Evolutionary conservation across 1,140 invertebrate species (phyloP).

Genomic region (Drosophila truncata): DNA sequence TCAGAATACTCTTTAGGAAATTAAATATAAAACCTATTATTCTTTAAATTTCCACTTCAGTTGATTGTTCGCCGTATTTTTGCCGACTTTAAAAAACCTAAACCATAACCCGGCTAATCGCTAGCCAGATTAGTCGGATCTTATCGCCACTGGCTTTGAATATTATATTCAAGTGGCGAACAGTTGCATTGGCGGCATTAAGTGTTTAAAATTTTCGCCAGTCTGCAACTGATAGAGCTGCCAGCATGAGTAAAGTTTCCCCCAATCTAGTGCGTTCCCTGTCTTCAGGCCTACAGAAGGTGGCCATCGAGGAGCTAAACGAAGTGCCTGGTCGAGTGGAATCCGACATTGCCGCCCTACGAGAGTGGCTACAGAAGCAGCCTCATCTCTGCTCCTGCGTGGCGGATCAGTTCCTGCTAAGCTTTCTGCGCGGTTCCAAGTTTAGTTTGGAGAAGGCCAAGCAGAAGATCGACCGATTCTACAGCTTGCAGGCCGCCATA

Average conservation of each 20-base stretch:
- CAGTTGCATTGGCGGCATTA: conserved; percentile 22
- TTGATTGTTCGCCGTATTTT: not conserved
- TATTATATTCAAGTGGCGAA: conserved; percentile 27
- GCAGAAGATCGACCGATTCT: conserved; percentile 89
- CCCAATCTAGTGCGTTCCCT: conserved; percentile 51
- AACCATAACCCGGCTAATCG: conserved; percentile 21
- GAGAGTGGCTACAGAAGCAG: conserved; percentile 89
- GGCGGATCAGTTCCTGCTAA: conserved; percentile 88
- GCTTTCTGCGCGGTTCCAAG: conserved; percentile 89
- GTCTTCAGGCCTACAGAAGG: conserved; percentile 56
- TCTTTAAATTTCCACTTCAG: not conserved
- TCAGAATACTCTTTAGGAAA: not conserved
- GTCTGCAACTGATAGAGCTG: conserved; percentile 27
- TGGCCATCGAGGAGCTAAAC: conserved; percentile 87
- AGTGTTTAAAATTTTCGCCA: conserved; percentile 18
- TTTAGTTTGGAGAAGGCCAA: conserved; percentile 89
- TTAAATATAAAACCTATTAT: not conserved
- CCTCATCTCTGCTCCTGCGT: conserved; percentile 86
- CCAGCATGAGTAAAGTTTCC: conserved; percentile 17
- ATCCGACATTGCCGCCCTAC: conserved; percentile 87
- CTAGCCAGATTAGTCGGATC: conserved; percentile 37
- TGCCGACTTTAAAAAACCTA: conserved; percentile 1
- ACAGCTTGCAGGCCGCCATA: conserved; percentile 87
- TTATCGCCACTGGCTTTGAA: conserved; percentile 33
- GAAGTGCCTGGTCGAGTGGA: conserved; percentile 87